Evolutionary conservation across 2,888 invertebrate species (phyloP).

Genomic region (Keiferia lycopersicella): DNA sequence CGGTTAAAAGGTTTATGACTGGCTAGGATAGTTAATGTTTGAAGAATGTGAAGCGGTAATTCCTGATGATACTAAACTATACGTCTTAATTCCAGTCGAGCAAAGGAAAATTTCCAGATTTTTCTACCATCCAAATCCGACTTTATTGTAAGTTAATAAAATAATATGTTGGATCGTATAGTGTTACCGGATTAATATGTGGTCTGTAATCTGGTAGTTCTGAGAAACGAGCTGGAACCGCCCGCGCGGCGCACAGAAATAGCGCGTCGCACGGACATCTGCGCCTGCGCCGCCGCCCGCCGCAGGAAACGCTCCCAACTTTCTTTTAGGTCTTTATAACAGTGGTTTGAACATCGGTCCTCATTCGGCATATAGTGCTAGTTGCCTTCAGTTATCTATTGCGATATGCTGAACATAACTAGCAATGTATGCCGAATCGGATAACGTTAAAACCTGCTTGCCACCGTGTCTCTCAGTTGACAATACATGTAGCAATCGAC

Average conservation of each 20-base stretch:
- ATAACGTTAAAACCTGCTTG: slow-evolving; percentile 27
- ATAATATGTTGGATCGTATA: slow-evolving; percentile 17
- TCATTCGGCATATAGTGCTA: no score
- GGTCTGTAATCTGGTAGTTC: slow-evolving; percentile 55
- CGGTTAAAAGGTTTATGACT: slow-evolving; percentile 6
- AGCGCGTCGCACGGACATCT: slow-evolving; percentile 40
- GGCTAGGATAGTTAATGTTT: background rate
- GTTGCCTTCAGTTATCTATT: no score
- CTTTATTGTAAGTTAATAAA: background rate
- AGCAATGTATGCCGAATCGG: no score
- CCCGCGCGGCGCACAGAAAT: slow-evolving; percentile 52
- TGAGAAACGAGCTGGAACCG: slow-evolving; percentile 54
- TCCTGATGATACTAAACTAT: background rate
- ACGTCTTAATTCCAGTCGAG: background rate
- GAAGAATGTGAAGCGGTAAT: slow-evolving; percentile 1
- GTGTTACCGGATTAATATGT: slow-evolving; percentile 47
- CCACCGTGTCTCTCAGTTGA: slow-evolving; percentile 18
- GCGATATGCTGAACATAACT: no score
- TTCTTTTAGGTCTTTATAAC: slow-evolving; percentile 40
- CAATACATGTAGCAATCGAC: slow-evolving; percentile 18
- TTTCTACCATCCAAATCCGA: no score
- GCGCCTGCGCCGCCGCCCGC: slow-evolving; percentile 38
- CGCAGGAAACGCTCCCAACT: slow-evolving; percentile 54
- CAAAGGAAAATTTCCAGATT: background rate
- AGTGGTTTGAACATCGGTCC: no score